These are phyloP conservation scores for Podarcis raffonei DNA, from an alignment of 2,113 vertebrate genomes.

Conservation along the genomic window DNA sequence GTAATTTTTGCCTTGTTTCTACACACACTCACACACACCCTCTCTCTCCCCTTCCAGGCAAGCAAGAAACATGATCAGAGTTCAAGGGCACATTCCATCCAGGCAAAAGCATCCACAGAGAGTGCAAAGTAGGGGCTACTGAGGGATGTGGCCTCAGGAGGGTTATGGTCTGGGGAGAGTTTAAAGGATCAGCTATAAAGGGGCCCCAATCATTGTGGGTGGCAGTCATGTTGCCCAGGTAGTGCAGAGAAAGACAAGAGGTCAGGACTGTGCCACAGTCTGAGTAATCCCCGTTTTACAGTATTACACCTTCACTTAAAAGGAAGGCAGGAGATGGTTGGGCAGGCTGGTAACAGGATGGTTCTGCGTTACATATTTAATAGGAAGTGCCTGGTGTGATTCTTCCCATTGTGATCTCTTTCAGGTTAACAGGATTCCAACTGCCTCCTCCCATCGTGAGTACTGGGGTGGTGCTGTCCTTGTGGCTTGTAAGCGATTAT, in stretches of 20 bases:
- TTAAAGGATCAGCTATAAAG: too few species aligned
- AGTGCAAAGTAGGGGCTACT: too few species aligned
- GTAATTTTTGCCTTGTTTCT: too few species aligned
- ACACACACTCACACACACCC: too few species aligned
- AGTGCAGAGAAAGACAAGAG: too few species aligned
- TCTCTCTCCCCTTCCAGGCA: too few species aligned
- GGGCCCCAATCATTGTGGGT: too few species aligned
- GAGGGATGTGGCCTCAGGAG: too few species aligned
- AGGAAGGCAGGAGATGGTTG: neutral
- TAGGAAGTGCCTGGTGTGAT: neutral
- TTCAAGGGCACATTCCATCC: too few species aligned
- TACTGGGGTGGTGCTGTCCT: conserved; percentile 84
- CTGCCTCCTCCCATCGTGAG: conserved; percentile 94
- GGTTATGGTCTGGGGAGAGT: too few species aligned
- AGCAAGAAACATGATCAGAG: too few species aligned
- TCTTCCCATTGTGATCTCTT: conserved; percentile 60
- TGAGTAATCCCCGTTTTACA: neutral
- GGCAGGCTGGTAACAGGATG: fast-evolving
- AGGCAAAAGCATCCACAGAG: too few species aligned
- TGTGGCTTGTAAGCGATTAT: conserved; percentile 95
- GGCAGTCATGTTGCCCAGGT: neutral
- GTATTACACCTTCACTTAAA: neutral
- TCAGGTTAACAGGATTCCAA: conserved; percentile 97
- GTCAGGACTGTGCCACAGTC: neutral
- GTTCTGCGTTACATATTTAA: fast-evolving